Evolutionary conservation across 1,140 invertebrate species (phyloP), one percentile per base, ranked within the genome.

Genomic region (Chelonus insularis): DNA sequence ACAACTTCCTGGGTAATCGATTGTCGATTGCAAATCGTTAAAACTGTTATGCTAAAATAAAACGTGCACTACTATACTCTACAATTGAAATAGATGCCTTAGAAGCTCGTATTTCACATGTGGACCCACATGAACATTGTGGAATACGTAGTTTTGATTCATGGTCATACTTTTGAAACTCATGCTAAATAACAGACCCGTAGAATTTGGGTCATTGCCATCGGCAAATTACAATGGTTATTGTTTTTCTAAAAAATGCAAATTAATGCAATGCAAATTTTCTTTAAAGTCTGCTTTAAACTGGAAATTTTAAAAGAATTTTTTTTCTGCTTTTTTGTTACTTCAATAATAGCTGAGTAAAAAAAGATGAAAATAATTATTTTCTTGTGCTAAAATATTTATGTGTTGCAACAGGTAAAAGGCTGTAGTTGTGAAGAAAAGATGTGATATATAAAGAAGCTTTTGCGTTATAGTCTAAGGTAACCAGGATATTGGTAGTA

Each of bases 111-210:
- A 23, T 37, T 43, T 43, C 39, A 18, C 11, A 47, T 12, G 25
- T 29, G 25, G 7, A 29, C 25, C 25, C 25, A 29, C 25, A 29
- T 29, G 3, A 29, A 29, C 7, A 29, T 29, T 29, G 25, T 29
- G 25, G 25, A 29, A 29, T 29, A 29, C 7, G 25, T 7, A 52
- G 69, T 60, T 65, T 66, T 69, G 68, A 72, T 71, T 72, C 68
- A 71, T 68, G 68, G 58, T 29, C 70, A 71, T 29, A 29, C 65
- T 69, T 72, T 68, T 71, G 66, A 69, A 51, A 37, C 69, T 66
- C 64, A 39, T 60, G 65, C 68, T 66, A 71, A 72, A 71, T 69
- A 70, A 65, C 63, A 71, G 57, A 47, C 65, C 60, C 63, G 68
- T 18, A 68, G 7, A 29, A 29, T 29, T 29, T 29, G 68, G 67